phyloP scores from a whole-genome alignment of 2,113 vertebrate species.

The Clarias gariepinus region DNA sequence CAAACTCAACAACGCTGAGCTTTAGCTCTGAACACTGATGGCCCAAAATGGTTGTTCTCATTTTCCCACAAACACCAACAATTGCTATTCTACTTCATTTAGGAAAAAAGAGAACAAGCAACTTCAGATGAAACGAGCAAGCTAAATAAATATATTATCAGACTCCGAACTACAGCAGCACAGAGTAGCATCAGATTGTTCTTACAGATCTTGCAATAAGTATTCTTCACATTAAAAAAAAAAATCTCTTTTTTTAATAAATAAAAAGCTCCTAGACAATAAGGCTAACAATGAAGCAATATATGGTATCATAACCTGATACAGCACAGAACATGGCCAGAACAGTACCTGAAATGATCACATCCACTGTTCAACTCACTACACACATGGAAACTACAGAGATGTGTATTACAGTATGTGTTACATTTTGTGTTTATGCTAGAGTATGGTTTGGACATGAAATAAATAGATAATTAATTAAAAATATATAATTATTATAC shows the following conservation, averaged over 20 bases:
- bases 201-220: not conserved
- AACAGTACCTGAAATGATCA: not conserved
- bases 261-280: not conserved
- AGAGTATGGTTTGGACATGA: not conserved
- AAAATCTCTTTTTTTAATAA: not conserved
- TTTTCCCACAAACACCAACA: slow-evolving; percentile 19
- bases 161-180: not conserved
- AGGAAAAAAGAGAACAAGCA: not conserved
- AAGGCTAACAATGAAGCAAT: not conserved
- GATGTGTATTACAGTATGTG: too few relatives aligned
- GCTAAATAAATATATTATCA: slow-evolving; percentile 1
- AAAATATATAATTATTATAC: too few relatives aligned
- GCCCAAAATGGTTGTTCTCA: slow-evolving; percentile 58
- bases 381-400: not conserved
- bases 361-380: not conserved
- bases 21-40: slow-evolving; percentile 69
- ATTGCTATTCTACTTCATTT: not conserved
- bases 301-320: not conserved
- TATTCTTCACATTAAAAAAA: not conserved
- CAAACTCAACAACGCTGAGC: slow-evolving; percentile 69
- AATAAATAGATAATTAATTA: too few relatives aligned
- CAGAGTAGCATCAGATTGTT: not conserved
- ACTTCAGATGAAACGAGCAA: not conserved
- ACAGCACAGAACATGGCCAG: not conserved
- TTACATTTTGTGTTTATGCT: not conserved